phyloP scores from a whole-genome alignment of 2,888 invertebrate genomes.

The Ectemnius cavifrons region DNA sequence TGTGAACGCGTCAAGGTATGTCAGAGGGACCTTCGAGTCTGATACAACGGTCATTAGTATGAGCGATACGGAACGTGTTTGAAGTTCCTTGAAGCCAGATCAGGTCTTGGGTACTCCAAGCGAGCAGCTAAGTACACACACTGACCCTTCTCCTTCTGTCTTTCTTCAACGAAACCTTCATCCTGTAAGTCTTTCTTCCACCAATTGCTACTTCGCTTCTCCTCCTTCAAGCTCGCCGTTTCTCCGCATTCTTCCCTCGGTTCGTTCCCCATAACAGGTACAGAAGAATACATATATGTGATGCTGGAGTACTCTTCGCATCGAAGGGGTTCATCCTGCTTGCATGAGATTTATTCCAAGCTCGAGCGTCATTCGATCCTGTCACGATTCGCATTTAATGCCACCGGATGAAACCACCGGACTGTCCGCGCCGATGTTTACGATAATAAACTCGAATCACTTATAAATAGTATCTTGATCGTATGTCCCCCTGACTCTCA shows the following conservation, averaged over 20 bases:
- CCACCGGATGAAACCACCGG: too few relatives aligned
- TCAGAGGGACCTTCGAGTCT: conserved; percentile 29
- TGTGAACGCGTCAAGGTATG: conserved; percentile 14
- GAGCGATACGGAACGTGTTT: conserved; percentile 26
- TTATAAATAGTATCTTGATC: too few relatives aligned
- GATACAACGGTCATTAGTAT: conserved; percentile 26
- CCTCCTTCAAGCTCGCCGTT: background rate
- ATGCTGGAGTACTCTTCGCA: too few relatives aligned
- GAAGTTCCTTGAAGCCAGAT: conserved; percentile 28
- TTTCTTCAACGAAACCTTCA: background rate
- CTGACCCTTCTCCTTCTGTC: background rate
- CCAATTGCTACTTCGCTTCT: background rate
- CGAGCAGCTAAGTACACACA: background rate
- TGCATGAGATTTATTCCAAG: too few relatives aligned
- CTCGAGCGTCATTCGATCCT: too few relatives aligned
- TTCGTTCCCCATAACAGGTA: background rate
- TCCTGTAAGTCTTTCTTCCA: background rate
- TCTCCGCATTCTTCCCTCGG: background rate
- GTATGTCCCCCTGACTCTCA: too few relatives aligned
- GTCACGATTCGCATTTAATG: too few relatives aligned
- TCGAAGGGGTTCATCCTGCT: too few relatives aligned
- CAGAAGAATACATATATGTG: too few relatives aligned
- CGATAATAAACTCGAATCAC: too few relatives aligned
- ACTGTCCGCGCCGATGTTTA: too few relatives aligned
- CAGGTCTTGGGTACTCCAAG: conserved; percentile 15